Percentiles rank a stretch among this genome's conserved stretches.
Conservation (phyloP, 2,888 invertebrate genomes). For the Prosopocoilus inquinatus region DNA sequence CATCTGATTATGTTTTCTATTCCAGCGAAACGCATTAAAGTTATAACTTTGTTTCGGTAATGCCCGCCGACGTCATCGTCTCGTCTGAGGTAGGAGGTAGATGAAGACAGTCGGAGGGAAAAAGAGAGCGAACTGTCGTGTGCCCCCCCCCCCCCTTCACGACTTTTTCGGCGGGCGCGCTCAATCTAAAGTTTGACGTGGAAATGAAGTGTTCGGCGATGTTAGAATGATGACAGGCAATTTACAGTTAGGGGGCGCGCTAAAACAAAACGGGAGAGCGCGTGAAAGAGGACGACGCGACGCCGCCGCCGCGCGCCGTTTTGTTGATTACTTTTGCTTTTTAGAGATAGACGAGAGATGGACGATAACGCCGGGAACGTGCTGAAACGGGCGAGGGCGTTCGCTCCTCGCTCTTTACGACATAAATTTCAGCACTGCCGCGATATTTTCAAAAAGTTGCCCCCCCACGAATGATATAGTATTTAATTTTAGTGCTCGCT, state of each 20-base stretch:
- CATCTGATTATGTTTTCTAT: slow-evolving; percentile 29
- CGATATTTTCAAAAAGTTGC: no score
- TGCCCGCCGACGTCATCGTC: slow-evolving; percentile 17
- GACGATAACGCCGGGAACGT: no score
- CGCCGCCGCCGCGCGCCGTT: no score
- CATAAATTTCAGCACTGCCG: no score
- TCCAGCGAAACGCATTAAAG: slow-evolving; percentile 31
- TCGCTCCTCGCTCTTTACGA: no score
- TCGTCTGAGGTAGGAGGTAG: no score
- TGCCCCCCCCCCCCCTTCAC: slow-evolving; percentile 13
- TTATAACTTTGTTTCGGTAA: slow-evolving; percentile 38
- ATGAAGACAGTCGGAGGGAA: slow-evolving; percentile 8
- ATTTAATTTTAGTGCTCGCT: no score
- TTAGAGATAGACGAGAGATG: slow-evolving; percentile 32
- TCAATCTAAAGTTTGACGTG: slow-evolving; percentile 43
- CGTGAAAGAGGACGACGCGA: slow-evolving; percentile 7
- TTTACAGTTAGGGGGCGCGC: slow-evolving; percentile 34
- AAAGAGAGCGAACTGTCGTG: background rate
- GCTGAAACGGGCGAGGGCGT: no score
- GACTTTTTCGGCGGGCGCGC: slow-evolving; percentile 32
- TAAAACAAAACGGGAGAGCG: slow-evolving; percentile 13
- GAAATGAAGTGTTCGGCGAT: slow-evolving; percentile 43
- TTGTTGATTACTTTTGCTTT: slow-evolving; percentile 39
- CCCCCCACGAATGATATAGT: no score
- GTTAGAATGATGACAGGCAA: slow-evolving; percentile 42